Base-by-base conservation (phyloP, 2,113 vertebrate species). In the Vicugna pacos region DNA sequence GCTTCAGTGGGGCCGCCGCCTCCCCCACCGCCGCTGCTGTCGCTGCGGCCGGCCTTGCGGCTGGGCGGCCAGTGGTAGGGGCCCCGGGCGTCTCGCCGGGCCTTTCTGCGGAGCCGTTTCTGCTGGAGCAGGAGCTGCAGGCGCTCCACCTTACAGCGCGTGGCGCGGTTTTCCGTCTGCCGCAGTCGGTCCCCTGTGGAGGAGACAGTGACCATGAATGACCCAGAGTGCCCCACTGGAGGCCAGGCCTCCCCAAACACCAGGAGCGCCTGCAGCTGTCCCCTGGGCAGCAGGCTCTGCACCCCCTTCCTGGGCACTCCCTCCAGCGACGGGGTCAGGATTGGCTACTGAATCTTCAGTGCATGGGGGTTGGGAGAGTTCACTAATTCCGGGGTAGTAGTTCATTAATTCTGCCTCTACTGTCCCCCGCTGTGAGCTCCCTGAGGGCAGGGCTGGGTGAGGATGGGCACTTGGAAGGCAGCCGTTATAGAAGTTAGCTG, bases 91-190 rank as follows among this genome's bases (percentile, higher is more conserved):
- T 99, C 99, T 42, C 99, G 96, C 11, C 99, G 98, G 4, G 99
- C 99, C 99, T 99, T 99, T 97, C 99, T 97, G 92, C 99, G 99
- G 95, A 99, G 98, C 20, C 99, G 98, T 97, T 99, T 99, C 98
- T 99, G 99, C 99, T 99, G 99, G 98, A 99, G 99, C 93, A 99
- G 97, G 79, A 99, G 98, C 99, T 99, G 99, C 97, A 99, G 99
- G 1, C 99, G 99, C 62, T 99, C 99, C 97, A 99, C 99, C 98
- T 99, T 99, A 98, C 99, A 99, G 95, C 99, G 99, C 0, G 99
- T 99, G 32, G 99, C 99, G 0, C 99, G 99, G 98, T 99, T 99
- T 98, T 99, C 99, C 0, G 99, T 99, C 99, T 99, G 99, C 83
- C 99, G 99, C 87, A 99, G 85, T 6, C 99, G 99, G 97, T 99